Evolutionary conservation across 92 coral and sea anemone species (phyloP), one percentile per base, ranked within the genome.

Genomic region (Virgularia gustaviana): DNA sequence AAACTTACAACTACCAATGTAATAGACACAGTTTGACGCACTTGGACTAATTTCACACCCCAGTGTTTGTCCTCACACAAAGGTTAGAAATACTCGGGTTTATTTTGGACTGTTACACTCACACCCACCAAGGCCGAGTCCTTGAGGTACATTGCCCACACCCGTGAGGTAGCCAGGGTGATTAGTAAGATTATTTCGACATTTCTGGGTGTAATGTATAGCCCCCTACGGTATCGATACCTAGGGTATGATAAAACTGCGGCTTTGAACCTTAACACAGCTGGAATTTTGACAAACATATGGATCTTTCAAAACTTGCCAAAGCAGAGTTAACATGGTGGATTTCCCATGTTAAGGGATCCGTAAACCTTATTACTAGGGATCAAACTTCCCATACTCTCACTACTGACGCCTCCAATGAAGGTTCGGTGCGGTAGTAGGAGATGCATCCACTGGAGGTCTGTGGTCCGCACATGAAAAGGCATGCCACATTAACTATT

Each of bases 181-280:
- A 75, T 83, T 61, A 74, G 88, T 31, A 71, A 79, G 49, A 55
- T 79, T 39, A 60, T 79, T 19, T 72, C 81, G 54, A 67, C 81
- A 34, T 75, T 83, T 41, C 88, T 80, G 18, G 88, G 88, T 30
- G 80, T 83, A 34, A 72, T 56, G 66, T 78, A 53, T 83, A 84
- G 70, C 32, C 47, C 76, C 45, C 63, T 83, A 31, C 49, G 56
- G 19, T 83, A 83, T 43, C 79, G 83, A 44, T 49, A 59, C 25
- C 41, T 83, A 56, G 87, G 78, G 36, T 42, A 29, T 36, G 79
- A 78, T 49, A 78, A 78, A 54, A 54, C 60, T 16, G 22, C 60
- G 1, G 60, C 60, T 2, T 33, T 33, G 9, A 43, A n/a, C n/a
- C 60, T 23, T 2, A 54, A 11, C 6, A 3, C 60, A 4, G 22